These are phyloP conservation scores for Cyphomyrmex costatus DNA, from an alignment of 1,140 invertebrate species.

Conservation along the genomic window DNA sequence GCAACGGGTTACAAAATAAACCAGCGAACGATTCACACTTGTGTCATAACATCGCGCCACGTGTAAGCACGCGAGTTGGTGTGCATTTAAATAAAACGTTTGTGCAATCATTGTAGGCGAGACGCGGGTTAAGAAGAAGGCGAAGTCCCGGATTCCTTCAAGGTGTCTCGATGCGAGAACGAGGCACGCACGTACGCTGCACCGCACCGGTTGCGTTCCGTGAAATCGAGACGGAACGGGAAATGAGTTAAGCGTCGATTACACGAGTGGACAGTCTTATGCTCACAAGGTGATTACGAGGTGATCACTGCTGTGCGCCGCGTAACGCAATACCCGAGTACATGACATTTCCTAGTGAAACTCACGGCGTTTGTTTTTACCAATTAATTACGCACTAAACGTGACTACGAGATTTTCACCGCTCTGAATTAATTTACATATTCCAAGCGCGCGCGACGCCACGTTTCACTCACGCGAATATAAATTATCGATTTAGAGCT, in stretches of 20 bases:
- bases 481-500: not conserved
- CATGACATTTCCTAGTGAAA: slow-evolving; percentile 57
- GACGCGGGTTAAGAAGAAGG: slow-evolving; percentile 7
- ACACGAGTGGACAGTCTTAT: slow-evolving; percentile 58
- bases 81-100: slow-evolving; percentile 13
- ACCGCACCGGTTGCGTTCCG: slow-evolving; percentile 44
- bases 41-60: slow-evolving; percentile 40
- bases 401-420: slow-evolving; percentile 34
- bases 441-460: not conserved
- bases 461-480: not conserved
- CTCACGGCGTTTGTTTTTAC: slow-evolving; percentile 1
- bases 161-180: slow-evolving; percentile 28
- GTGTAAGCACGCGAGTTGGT: not conserved
- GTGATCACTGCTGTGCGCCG: slow-evolving; percentile 7
- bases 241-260: slow-evolving; percentile 59
- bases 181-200: slow-evolving; percentile 39
- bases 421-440: not conserved
- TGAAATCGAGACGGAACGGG: slow-evolving; percentile 75
- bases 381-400: slow-evolving; percentile 33
- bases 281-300: slow-evolving; percentile 46
- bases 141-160: slow-evolving; percentile 8
- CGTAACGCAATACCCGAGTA: slow-evolving; percentile 36
- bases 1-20: slow-evolving; percentile 42
- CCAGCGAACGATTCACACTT: slow-evolving; percentile 44
- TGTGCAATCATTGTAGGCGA: slow-evolving; percentile 41